Evolutionary conservation across 2,797 vertebrate species (phyloP).

Genomic region (Numenius phaeopus): DNA sequence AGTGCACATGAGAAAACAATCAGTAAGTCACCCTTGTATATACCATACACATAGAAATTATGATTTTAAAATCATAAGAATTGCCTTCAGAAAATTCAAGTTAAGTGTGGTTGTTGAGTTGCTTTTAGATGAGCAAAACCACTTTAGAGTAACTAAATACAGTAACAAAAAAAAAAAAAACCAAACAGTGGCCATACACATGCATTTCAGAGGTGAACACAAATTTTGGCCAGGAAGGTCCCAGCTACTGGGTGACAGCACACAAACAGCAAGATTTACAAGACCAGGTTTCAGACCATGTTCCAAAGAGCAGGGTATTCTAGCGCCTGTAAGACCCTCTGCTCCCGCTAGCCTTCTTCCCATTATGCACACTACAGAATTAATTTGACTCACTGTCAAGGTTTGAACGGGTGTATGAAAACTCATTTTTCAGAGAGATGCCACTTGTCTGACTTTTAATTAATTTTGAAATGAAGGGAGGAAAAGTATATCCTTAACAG

Average conservation of each 20-base stretch:
- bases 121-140: not conserved
- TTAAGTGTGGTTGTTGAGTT: not conserved
- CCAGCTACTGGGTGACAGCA: not conserved
- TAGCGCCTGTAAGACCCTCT: not conserved
- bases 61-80: not conserved
- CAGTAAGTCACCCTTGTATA: not conserved
- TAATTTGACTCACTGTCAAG: not conserved
- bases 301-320: not conserved
- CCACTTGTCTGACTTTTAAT: not conserved
- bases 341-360: not conserved
- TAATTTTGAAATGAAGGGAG: not conserved
- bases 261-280: not conserved
- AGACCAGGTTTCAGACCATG: not conserved
- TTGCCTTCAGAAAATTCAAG: not conserved
- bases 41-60: not conserved
- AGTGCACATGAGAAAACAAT: not conserved
- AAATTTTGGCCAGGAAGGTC: not conserved
- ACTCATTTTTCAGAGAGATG: not conserved
- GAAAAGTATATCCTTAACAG: not conserved
- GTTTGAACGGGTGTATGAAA: not conserved
- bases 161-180: not conserved
- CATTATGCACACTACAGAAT: not conserved
- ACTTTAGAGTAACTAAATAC: not conserved
- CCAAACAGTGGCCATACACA: fast-evolving
- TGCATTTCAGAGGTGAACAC: not conserved